Evolutionary conservation across 2,888 invertebrate genomes (phyloP), one percentile per base, ranked within the genome.

Genomic region (Polia nebulosa): DNA sequence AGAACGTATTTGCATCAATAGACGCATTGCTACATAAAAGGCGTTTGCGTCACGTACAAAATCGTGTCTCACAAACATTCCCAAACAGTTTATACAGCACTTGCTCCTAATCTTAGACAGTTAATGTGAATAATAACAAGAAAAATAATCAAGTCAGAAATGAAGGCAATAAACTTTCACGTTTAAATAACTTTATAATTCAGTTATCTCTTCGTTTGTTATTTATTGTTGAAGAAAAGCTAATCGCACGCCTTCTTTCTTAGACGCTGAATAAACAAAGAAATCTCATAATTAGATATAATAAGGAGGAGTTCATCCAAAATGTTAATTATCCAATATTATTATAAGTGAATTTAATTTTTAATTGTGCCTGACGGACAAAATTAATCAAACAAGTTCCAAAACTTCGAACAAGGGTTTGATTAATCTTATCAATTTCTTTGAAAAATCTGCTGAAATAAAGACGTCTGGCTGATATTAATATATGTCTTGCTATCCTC

Each of bases 1-100:
- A 67, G 69, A 79, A 70, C 69, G 78, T 80, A 83, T 84, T 85
- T 85, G 83, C 85, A 80, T 87, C 84, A 83, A 84, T 77, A 81
- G 72, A 84, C 76, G 76, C 80, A 83, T 74, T 64, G 76, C 83
- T 70, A 65, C 70, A 80, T 80, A 81, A 82, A 85, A 85, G 79
- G 59, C 71, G 68, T 72, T 59, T 58, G 52, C 51, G 52, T 76
- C 81, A 77, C 62, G 63, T 68, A 76, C 65, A 34, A 22, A 61
- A 70, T 67, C 49, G 67, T 63, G 44, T 62, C 58, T 67, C 53
- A 56, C 67, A 80, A 51, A 76, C 44, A 72, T 55, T 55, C 22
- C 58, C 59, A 58, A 76, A 70, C 63, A 53, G 63, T 52, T 72
- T 69, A 72, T 59, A 45, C 27, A 64, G 36, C 58, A 67, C 27